A percentile compares a stretch with the other conserved stretches of the same genome.
These are phyloP conservation scores for Selene dorsalis DNA, from an alignment of 2,797 vertebrate genomes.

Conservation along the genomic window DNA sequence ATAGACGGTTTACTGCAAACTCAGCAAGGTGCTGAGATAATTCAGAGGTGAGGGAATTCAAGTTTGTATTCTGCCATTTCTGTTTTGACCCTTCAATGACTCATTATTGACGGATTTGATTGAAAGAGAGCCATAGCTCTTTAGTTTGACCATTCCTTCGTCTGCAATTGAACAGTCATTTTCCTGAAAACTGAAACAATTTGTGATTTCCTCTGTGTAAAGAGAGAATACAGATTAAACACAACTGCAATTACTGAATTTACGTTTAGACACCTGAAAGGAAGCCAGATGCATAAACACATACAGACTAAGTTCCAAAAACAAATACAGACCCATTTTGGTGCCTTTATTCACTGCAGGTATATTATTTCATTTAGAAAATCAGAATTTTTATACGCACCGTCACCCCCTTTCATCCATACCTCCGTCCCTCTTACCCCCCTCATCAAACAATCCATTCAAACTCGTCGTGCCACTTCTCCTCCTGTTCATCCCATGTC, in stretches of 20 bases:
- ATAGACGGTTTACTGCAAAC: conserved; percentile 36
- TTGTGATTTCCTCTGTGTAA: neutral
- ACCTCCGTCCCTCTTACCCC: conserved; percentile 13
- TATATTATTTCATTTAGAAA: conserved; percentile 6
- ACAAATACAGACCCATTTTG: neutral
- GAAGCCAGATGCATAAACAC: neutral
- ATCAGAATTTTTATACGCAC: neutral
- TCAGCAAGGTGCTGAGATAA: conserved; percentile 48
- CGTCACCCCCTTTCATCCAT: conserved; percentile 34
- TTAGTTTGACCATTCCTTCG: conserved; percentile 5
- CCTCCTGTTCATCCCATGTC: conserved; percentile 36
- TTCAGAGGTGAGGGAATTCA: conserved; percentile 43
- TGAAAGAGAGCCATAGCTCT: conserved; percentile 20
- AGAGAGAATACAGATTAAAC: conserved; percentile 3
- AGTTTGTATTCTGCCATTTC: conserved; percentile 38
- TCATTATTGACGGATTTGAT: conserved; percentile 41
- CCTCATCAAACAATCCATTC: conserved; percentile 32
- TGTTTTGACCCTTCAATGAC: conserved; percentile 37
- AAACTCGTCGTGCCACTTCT: conserved; percentile 18
- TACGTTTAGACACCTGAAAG: neutral
- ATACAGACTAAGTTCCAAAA: neutral
- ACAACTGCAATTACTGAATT: neutral
- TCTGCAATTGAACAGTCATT: neutral
- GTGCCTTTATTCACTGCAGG: neutral
- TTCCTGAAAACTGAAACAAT: conserved; percentile 27